Conservation (phyloP, 2,113 vertebrate genomes). For the Pimephales promelas region DNA sequence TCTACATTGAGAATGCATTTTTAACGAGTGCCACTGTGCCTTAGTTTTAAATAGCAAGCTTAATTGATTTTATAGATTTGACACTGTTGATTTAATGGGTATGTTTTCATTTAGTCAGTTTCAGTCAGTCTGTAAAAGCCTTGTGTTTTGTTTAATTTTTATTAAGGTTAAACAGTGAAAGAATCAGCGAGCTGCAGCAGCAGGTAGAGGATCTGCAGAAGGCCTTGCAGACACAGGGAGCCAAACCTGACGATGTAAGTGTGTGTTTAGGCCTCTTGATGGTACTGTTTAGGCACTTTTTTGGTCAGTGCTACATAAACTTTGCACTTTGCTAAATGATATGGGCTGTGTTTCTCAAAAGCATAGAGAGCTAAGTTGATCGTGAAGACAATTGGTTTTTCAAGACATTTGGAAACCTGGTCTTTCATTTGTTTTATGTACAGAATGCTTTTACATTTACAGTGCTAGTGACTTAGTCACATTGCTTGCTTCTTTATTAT, state of each 20-base stretch:
- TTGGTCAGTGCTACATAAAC: not conserved
- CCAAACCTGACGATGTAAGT: constrained; percentile 90
- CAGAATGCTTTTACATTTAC: not conserved
- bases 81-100: too few relatives aligned
- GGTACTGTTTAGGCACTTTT: not conserved
- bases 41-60: too few relatives aligned
- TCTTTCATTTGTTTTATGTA: too few relatives aligned
- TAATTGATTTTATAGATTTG: too few relatives aligned
- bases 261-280: constrained; percentile 12
- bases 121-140: too few relatives aligned
- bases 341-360: too few relatives aligned
- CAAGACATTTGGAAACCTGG: too few relatives aligned
- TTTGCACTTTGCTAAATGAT: not conserved
- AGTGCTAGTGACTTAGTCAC: not conserved
- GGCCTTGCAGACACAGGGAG: constrained; percentile 88
- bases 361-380: too few relatives aligned
- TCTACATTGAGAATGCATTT: not conserved
- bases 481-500: constrained; percentile 14
- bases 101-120: too few relatives aligned
- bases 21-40: too few relatives aligned
- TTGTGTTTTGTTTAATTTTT: not conserved
- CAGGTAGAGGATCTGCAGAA: constrained; percentile 96
- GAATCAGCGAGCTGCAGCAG: constrained; percentile 85
- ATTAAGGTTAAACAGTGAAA: constrained; percentile 83
- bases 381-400: too few relatives aligned